phyloP scores from a whole-genome alignment of 2,888 invertebrate genomes.

The Mesorhabditis spiculigera region DNA sequence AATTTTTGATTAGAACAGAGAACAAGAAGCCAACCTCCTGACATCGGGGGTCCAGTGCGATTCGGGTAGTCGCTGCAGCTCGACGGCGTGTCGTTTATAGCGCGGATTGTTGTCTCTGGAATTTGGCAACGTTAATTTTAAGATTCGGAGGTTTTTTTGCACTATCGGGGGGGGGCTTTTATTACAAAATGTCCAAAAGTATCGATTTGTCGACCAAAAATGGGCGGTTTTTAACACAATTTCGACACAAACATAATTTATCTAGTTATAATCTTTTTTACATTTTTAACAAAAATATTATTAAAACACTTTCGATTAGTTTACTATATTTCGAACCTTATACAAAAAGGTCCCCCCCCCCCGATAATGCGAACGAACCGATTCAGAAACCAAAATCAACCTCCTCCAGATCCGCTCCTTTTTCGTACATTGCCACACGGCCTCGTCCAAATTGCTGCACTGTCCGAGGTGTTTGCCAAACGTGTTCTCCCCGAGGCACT shows the following conservation, averaged over 20 bases:
- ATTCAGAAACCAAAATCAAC: slow-evolving; percentile 11
- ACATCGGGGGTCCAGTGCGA: slow-evolving; percentile 45
- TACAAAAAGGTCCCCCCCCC: slow-evolving; percentile 5
- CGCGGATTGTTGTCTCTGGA: slow-evolving; percentile 49
- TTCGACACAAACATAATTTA: too few relatives aligned
- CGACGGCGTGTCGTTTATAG: slow-evolving; percentile 43
- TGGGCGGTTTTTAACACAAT: too few relatives aligned
- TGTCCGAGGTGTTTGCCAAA: slow-evolving; percentile 46
- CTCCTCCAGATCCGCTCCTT: slow-evolving; percentile 53
- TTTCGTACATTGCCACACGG: slow-evolving; percentile 55
- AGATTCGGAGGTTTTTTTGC: neutral
- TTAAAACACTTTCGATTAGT: too few relatives aligned
- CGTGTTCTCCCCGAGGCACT: slow-evolving; percentile 40
- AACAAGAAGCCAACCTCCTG: neutral
- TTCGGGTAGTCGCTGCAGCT: slow-evolving; percentile 46
- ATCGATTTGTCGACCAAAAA: too few relatives aligned
- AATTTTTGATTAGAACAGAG: neutral
- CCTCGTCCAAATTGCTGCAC: slow-evolving; percentile 54
- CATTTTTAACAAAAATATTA: too few relatives aligned
- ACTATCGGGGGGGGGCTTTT: neutral
- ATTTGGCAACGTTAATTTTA: slow-evolving; percentile 5
- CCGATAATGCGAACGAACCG: too few relatives aligned
- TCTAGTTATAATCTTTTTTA: too few relatives aligned
- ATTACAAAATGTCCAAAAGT: too few relatives aligned
- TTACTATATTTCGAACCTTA: neutral